phyloP scores from a whole-genome alignment of 2,797 vertebrate genomes.

The Cynodonichthys magdalenae region DNA sequence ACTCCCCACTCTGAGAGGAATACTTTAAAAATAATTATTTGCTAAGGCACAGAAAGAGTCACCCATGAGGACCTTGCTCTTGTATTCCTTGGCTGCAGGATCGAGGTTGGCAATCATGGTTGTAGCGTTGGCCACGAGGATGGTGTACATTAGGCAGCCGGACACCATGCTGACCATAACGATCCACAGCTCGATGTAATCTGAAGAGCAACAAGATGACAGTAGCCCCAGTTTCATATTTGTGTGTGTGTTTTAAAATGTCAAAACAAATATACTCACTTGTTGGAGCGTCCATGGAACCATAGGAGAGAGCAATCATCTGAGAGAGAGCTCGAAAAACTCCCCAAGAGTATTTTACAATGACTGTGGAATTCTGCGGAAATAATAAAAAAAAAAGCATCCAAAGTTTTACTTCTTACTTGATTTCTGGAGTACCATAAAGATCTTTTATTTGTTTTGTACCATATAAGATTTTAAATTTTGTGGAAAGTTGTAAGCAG shows the following conservation, averaged over 20 bases:
- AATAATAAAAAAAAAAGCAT: not conserved
- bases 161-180: constrained; percentile 86
- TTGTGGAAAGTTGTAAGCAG: not conserved
- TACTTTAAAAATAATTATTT: not conserved
- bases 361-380: constrained; percentile 81
- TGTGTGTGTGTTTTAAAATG: not conserved
- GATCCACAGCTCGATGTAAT: constrained; percentile 84
- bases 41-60: not conserved
- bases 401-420: not conserved
- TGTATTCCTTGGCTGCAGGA: constrained; percentile 81
- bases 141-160: constrained; percentile 83
- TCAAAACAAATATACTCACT: constrained; percentile 61
- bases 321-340: constrained; percentile 83
- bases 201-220: constrained; percentile 51
- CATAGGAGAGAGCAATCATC: constrained; percentile 84
- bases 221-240: not conserved
- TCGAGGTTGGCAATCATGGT: constrained; percentile 80
- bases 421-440: not conserved
- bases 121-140: constrained; percentile 83
- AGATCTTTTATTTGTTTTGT: not conserved
- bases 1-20: not conserved
- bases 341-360: constrained; percentile 83
- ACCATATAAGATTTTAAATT: not conserved
- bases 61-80: constrained; percentile 77
- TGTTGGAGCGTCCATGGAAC: constrained; percentile 81